Evolutionary conservation across 2,113 vertebrate species (phyloP), one percentile per base, ranked within the genome.

Genomic region (Corythaeola cristata): DNA sequence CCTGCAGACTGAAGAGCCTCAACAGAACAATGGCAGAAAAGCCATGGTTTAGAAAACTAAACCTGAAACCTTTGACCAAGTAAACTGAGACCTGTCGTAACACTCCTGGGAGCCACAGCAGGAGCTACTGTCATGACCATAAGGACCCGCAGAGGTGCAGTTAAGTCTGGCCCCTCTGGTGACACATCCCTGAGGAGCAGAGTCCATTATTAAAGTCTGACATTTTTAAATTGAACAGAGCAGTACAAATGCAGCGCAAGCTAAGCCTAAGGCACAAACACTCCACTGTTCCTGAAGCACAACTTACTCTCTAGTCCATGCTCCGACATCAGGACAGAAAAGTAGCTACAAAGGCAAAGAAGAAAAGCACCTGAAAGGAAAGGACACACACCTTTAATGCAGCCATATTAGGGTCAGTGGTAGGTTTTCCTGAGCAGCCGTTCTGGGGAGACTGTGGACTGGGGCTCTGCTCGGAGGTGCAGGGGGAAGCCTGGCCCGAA

Each of bases 361-460:
- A 94, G 24, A 80, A 66, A 90, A 88, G 24, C 30, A 50, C 23
- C 27, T 72, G 27, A 74, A 58, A 76, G 35, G 67, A 86, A 74
- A 44, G 62, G 35, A 83, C 19, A 95, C 96, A 16, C 91, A 98
- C 98, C 98, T 98, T 98, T 17, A 97, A 23, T 5, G 80, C 88
- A 93, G 98, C 97, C 97, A 98, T 86, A 87, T 97, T 98, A 75
- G 98, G 90, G 83, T 99, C 98, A 50, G 97, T 96, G 56, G 99
- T 97, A 84, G 97, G 59, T 94, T 99, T 98, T 96, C 98, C 97
- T 96, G 98, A 98, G 95, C 97, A 98, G 97, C 83, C 98, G 98
- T 97, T 98, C 96, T 98, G 98, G 47, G 99, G 98, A 50, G 99
- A 99, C 95, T 99, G 99, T 8, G 99, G 99, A 83, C 99, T 99